Base-by-base conservation (phyloP, 2,113 vertebrate genomes). In the Condylura cristata region DNA sequence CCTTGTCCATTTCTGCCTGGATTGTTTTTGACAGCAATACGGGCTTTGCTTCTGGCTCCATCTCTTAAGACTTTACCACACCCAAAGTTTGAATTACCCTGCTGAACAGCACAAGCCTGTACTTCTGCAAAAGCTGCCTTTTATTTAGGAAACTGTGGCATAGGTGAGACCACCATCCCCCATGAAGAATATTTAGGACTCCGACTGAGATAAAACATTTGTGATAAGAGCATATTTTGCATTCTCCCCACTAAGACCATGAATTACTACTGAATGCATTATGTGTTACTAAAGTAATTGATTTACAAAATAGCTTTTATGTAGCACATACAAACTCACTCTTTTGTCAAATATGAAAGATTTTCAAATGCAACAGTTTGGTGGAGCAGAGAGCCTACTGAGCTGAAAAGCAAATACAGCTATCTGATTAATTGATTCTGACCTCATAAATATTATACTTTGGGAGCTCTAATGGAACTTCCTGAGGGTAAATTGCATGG, bases 401-500 rank as follows among this genome's bases (percentile, higher is more conserved):
- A 97, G 97, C 95, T 98, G 97, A 97, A 98, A 98, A 98, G 97
- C 98, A 98, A 98, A 98, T 97, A 98, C 95, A 98, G 97, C 97
- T 98, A 98, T 97, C 96, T 99, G 99, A 99, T 99, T 98, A 99
- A 99, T 99, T 99, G 98, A 98, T 98, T 98, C 98, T 98, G 98
- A 99, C 98, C 98, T 99, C 98, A 98, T 98, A 99, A 99, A 98
- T 98, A 99, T 99, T 98, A 98, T 97, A 98, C 98, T 98, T 98
- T 97, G 97, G 98, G 98, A 98, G 98, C 98, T 98, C 97, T 98
- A 98, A 98, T 98, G 98, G 98, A 98, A 98, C 98, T 99, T 99
- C 98, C 98, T 97, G 96, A 98, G 97, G 98, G 98, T 97, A 98
- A 98, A 98, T 97, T 98, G 98, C 97, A 99, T 98, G 98, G 98